These are phyloP conservation scores for Torymus auratus DNA, from an alignment of 2,888 invertebrate species.

Conservation along the genomic window DNA sequence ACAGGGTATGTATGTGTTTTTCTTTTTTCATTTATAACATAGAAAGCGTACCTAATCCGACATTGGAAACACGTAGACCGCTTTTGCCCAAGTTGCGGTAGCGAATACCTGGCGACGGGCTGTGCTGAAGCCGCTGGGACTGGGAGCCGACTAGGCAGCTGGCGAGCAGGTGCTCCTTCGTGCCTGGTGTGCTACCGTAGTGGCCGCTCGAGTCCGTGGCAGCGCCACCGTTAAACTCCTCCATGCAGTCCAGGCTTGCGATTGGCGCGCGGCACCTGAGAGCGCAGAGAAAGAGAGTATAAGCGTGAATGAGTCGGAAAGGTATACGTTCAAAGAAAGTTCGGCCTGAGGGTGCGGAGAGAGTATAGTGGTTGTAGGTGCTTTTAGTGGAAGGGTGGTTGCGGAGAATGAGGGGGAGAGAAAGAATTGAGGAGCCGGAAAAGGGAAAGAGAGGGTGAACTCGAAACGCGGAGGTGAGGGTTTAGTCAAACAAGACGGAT, in stretches of 20 bases:
- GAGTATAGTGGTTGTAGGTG: too few species aligned
- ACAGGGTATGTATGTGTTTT: background rate
- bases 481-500: too few species aligned
- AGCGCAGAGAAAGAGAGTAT: background rate
- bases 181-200: slow-evolving; percentile 76
- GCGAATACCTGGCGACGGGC: slow-evolving; percentile 87
- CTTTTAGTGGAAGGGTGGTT: too few species aligned
- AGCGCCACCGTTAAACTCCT: slow-evolving; percentile 89
- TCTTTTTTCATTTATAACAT: slow-evolving; percentile 14
- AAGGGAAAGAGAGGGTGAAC: too few species aligned
- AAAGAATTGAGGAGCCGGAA: too few species aligned
- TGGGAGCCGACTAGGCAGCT: slow-evolving; percentile 76
- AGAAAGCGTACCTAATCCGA: slow-evolving; percentile 85
- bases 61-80: slow-evolving; percentile 94
- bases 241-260: slow-evolving; percentile 95
- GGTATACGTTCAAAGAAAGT: too few species aligned
- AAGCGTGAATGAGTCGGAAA: too few species aligned
- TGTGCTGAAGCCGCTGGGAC: slow-evolving; percentile 75
- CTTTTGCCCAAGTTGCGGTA: slow-evolving; percentile 97
- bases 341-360: too few species aligned
- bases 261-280: slow-evolving; percentile 93
- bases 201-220: slow-evolving; percentile 77
- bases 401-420: too few species aligned
- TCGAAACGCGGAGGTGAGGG: too few species aligned
- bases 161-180: slow-evolving; percentile 80